Percentiles rank a stretch among this genome's conserved stretches.
Conservation (phyloP, 1,140 invertebrate species). For the Leptinotarsa texana region DNA sequence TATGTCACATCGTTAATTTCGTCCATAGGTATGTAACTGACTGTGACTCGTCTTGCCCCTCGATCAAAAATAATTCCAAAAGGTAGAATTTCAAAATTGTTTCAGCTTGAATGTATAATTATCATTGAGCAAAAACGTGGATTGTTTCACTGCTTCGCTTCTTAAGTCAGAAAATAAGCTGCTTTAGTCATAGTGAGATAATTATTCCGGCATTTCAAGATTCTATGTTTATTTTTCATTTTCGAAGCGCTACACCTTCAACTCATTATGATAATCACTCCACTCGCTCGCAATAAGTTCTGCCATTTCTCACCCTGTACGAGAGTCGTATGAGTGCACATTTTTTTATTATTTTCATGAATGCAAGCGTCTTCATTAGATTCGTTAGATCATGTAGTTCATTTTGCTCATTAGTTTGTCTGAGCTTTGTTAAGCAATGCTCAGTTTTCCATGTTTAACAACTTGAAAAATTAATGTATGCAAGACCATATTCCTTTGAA, state of each 20-base stretch:
- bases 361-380: constrained; percentile 22
- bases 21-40: background rate
- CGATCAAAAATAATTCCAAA: background rate
- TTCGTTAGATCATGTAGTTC: constrained; percentile 4
- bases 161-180: background rate
- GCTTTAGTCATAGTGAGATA: background rate
- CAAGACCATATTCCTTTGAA: no score
- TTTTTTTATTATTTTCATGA: constrained; percentile 17
- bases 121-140: background rate
- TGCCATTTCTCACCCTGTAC: background rate
- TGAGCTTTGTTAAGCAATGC: constrained; percentile 11
- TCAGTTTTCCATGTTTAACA: background rate
- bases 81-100: background rate
- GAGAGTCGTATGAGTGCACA: constrained; percentile 12
- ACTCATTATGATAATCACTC: background rate
- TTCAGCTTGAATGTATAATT: background rate
- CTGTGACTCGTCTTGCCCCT: background rate
- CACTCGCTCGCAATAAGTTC: background rate
- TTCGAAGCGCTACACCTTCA: background rate
- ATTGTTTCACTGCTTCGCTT: constrained; percentile 1
- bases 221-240: background rate
- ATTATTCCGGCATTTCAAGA: background rate
- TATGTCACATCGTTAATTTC: no score
- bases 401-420: constrained; percentile 9
- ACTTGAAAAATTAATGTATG: no score